These are phyloP conservation scores for Apodemia zela DNA, from an alignment of 2,888 invertebrate genomes.

Conservation along the genomic window DNA sequence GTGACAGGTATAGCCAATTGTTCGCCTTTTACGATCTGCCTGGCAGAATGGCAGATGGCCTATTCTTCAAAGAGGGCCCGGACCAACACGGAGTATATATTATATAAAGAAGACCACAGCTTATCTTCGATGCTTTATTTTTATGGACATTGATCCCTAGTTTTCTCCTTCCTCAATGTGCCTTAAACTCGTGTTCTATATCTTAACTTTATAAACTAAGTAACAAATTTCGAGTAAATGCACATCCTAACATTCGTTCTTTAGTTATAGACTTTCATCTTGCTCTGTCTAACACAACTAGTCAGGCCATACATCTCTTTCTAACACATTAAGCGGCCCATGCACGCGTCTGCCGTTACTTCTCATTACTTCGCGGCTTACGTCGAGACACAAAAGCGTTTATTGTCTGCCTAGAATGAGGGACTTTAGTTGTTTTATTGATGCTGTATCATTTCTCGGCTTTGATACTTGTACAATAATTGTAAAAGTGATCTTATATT, in stretches of 20 bases:
- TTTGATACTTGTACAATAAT: constrained; percentile 21
- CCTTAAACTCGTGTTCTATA: not conserved
- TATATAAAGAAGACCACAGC: no score
- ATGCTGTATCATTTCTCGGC: constrained; percentile 41
- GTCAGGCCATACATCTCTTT: constrained; percentile 34
- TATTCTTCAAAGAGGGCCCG: no score
- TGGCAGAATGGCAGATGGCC: no score
- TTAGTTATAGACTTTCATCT: constrained; percentile 9
- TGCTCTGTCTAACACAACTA: not conserved
- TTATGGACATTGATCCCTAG: not conserved
- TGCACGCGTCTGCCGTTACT: constrained; percentile 68
- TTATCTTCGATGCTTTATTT: no score
- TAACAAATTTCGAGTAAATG: constrained; percentile 17
- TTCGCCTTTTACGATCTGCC: no score
- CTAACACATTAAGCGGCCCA: constrained; percentile 54
- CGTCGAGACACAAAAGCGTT: constrained; percentile 43
- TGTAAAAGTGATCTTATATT: not conserved
- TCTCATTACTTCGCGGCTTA: constrained; percentile 68
- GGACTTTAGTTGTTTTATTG: constrained; percentile 68
- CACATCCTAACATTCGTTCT: constrained; percentile 20
- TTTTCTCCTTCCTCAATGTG: not conserved
- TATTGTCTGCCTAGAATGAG: constrained; percentile 61
- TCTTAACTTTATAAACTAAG: constrained; percentile 9
- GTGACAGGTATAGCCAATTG: no score
- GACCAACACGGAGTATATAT: no score